Percentiles rank a stretch among this genome's conserved stretches.
These are phyloP conservation scores for Trinectes maculatus DNA, from an alignment of 2,113 vertebrate species.

Conservation along the genomic window DNA sequence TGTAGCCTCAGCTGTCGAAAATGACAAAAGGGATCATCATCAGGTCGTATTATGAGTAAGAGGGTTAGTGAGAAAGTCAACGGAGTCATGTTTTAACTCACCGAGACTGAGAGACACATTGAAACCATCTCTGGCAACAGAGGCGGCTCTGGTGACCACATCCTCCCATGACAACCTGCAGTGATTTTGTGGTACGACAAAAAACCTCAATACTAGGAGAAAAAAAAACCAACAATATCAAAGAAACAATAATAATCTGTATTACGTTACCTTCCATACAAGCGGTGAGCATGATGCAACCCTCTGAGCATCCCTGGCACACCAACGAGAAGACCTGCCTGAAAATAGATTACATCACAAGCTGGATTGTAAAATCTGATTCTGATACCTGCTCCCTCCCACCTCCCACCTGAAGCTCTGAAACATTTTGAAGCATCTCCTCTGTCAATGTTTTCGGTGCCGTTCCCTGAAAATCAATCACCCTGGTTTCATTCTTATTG, in stretches of 20 bases:
- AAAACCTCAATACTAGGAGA: not conserved
- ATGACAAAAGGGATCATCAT: not conserved
- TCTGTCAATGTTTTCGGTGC: slow-evolving; percentile 84
- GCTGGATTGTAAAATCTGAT: not conserved
- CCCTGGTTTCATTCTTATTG: slow-evolving; percentile 83
- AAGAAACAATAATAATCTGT: too few relatives aligned
- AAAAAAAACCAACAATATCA: too few relatives aligned
- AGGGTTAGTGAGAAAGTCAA: not conserved
- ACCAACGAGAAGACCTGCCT: slow-evolving; percentile 89
- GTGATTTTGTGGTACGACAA: not conserved
- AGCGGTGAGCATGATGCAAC: slow-evolving; percentile 84
- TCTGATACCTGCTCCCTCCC: too few relatives aligned
- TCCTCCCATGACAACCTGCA: slow-evolving; percentile 85
- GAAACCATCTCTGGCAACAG: slow-evolving; percentile 87
- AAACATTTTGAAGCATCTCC: slow-evolving; percentile 76
- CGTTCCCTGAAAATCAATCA: slow-evolving; percentile 88
- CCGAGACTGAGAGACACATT: slow-evolving; percentile 88
- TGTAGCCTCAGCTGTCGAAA: slow-evolving; percentile 81
- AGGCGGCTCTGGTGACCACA: slow-evolving; percentile 80
- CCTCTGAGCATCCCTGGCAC: slow-evolving; percentile 90
- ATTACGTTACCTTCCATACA: slow-evolving; percentile 91
- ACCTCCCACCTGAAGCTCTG: slow-evolving; percentile 80
- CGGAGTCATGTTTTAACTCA: slow-evolving; percentile 58
- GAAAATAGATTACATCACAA: slow-evolving; percentile 9
- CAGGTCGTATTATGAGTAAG: not conserved